These are phyloP conservation scores for Xanthia togata DNA, from an alignment of 2,888 invertebrate species.

Conservation along the genomic window DNA sequence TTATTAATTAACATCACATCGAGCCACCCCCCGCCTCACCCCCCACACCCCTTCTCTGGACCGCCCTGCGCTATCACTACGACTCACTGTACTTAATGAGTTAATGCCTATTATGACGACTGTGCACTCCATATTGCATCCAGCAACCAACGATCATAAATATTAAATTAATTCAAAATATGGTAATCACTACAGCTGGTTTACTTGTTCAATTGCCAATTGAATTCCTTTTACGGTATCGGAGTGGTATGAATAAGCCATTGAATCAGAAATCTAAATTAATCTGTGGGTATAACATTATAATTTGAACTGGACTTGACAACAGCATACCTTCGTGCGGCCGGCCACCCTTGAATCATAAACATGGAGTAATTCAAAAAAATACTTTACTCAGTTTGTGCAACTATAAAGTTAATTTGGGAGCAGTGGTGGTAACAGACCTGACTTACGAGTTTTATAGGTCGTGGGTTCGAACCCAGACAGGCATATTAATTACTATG, in stretches of 20 bases:
- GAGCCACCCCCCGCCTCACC: constrained; percentile 66
- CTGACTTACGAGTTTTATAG: too few relatives aligned
- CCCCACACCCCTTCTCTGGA: constrained; percentile 57
- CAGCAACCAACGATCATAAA: constrained; percentile 4
- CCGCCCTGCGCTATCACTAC: constrained; percentile 56
- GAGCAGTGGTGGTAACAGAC: too few relatives aligned
- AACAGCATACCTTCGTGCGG: constrained; percentile 15
- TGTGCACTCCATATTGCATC: constrained; percentile 40
- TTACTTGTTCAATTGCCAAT: constrained; percentile 32
- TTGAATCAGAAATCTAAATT: constrained; percentile 49
- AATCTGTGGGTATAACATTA: constrained; percentile 37
- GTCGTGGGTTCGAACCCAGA: too few relatives aligned
- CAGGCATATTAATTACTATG: too few relatives aligned
- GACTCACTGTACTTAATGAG: constrained; percentile 43
- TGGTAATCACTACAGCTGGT: constrained; percentile 28
- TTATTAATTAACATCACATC: constrained; percentile 89
- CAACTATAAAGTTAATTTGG: neutral
- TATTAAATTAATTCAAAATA: constrained; percentile 13
- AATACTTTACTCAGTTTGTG: neutral
- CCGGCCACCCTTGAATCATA: neutral
- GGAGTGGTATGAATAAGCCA: constrained; percentile 38
- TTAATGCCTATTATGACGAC: constrained; percentile 38
- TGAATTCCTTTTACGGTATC: constrained; percentile 50
- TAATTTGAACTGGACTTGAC: constrained; percentile 30
- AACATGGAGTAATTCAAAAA: neutral